A percentile compares a stretch with the other conserved stretches of the same genome.
These are phyloP conservation scores for Meteorus cinctellus DNA, from an alignment of 2,888 invertebrate genomes.

Conservation along the genomic window DNA sequence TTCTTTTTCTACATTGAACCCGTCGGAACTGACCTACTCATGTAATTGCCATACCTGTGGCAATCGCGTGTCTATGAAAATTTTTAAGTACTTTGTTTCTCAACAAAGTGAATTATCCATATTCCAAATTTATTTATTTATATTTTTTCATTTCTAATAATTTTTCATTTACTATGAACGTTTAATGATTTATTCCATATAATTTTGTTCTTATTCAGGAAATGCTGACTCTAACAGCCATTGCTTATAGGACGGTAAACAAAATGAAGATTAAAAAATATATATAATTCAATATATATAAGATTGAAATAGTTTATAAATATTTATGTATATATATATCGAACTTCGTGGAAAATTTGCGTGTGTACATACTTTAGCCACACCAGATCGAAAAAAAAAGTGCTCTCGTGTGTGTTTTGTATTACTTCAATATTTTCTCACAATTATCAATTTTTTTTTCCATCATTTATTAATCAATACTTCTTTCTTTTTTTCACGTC, in stretches of 20 bases:
- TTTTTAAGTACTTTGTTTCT: conserved; percentile 16
- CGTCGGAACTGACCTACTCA: conserved; percentile 43
- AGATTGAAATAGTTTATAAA: conserved; percentile 45
- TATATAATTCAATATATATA: conserved; percentile 52
- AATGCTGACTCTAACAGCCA: conserved; percentile 35
- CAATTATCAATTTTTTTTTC: conserved; percentile 26
- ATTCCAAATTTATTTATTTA: conserved; percentile 2
- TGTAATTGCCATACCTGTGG: conserved; percentile 41
- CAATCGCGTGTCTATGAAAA: conserved; percentile 36
- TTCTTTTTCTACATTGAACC: conserved; percentile 24
- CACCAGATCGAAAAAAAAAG: conserved; percentile 70
- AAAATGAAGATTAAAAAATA: conserved; percentile 49
- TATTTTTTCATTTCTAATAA: not conserved
- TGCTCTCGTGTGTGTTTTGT: conserved; percentile 59
- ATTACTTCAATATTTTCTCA: conserved; percentile 37
- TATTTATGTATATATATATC: conserved; percentile 42
- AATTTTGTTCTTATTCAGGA: conserved; percentile 29
- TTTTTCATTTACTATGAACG: not conserved
- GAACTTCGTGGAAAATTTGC: conserved; percentile 57
- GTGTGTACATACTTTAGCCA: conserved; percentile 69
- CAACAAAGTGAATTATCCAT: conserved; percentile 5
- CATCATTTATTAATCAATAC: conserved; percentile 18
- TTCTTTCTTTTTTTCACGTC: conserved; percentile 55
- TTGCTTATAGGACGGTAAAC: not conserved
- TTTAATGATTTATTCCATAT: conserved; percentile 14